Conservation (phyloP, 2,797 vertebrate species). For the Geotrypetes seraphini region DNA sequence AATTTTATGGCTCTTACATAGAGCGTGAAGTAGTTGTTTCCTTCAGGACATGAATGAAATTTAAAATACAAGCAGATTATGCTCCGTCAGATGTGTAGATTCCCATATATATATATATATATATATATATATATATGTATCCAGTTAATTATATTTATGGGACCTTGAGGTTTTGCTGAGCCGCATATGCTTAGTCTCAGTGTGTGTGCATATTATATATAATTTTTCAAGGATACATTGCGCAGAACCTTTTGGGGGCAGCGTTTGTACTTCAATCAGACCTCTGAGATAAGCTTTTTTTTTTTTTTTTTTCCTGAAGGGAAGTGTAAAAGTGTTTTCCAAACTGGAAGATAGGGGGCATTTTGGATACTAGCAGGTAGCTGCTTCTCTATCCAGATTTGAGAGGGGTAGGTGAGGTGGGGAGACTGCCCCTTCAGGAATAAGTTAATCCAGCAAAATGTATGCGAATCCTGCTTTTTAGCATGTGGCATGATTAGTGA, state of each 20-base stretch:
- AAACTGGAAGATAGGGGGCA: slow-evolving; percentile 32
- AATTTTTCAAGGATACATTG: slow-evolving; percentile 31
- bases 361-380: slow-evolving; percentile 27
- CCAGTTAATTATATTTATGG: slow-evolving; percentile 31
- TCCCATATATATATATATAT: slow-evolving; percentile 22
- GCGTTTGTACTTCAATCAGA: slow-evolving; percentile 52
- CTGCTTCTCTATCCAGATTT: too few species aligned
- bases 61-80: slow-evolving; percentile 25
- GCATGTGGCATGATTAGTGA: slow-evolving; percentile 29
- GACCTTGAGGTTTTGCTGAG: slow-evolving; percentile 7
- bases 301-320: slow-evolving; percentile 38
- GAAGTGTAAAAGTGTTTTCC: slow-evolving; percentile 48
- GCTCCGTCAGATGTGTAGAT: slow-evolving; percentile 15
- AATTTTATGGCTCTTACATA: slow-evolving; percentile 21
- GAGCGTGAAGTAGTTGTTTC: slow-evolving; percentile 25
- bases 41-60: slow-evolving; percentile 26
- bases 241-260: slow-evolving; percentile 45
- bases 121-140: too few species aligned
- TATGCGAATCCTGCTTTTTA: slow-evolving; percentile 15
- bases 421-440: neutral
- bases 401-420: too few species aligned
- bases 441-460: neutral
- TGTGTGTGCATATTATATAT: too few species aligned
- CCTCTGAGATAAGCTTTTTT: slow-evolving; percentile 30
- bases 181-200: slow-evolving; percentile 26